These are phyloP conservation scores for Eupithecia exiguata DNA, from an alignment of 2,888 invertebrate species.

Conservation along the genomic window DNA sequence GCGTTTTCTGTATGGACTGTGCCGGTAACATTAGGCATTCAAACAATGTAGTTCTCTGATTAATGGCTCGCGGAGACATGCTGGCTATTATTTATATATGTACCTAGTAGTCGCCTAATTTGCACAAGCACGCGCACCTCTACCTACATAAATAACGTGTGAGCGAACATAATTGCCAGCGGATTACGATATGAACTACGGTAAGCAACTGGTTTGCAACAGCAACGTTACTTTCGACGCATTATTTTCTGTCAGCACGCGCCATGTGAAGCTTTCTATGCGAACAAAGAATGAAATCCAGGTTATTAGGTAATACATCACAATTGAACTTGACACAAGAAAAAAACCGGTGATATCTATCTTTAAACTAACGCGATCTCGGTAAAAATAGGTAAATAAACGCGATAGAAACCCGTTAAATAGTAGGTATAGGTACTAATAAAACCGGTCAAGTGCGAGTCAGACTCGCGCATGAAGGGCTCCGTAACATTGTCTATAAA, in stretches of 20 bases:
- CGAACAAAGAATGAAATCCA: slow-evolving; percentile 2
- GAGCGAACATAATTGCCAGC: slow-evolving; percentile 40
- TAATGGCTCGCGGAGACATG: slow-evolving; percentile 40
- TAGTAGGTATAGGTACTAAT: not conserved
- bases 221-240: slow-evolving; percentile 12
- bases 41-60: slow-evolving; percentile 47
- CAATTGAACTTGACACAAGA: not conserved
- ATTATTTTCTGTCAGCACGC: not conserved
- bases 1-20: slow-evolving; percentile 13
- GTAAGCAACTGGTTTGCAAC: slow-evolving; percentile 23
- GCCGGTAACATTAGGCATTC: slow-evolving; percentile 24
- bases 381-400: no score
- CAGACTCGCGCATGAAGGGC: no score
- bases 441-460: no score
- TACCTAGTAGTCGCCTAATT: slow-evolving; percentile 39
- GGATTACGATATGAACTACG: slow-evolving; percentile 37
- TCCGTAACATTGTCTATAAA: no score
- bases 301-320: not conserved
- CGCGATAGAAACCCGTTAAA: no score
- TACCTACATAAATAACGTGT: slow-evolving; percentile 36
- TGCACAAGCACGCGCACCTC: slow-evolving; percentile 36
- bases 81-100: slow-evolving; percentile 29
- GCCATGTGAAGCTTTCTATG: slow-evolving; percentile 2
- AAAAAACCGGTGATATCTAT: no score
- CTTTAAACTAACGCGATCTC: no score